Evolutionary conservation across 2,113 vertebrate species (phyloP), one percentile per base, ranked within the genome.

Genomic region (Serranochromis macrocephalus): DNA sequence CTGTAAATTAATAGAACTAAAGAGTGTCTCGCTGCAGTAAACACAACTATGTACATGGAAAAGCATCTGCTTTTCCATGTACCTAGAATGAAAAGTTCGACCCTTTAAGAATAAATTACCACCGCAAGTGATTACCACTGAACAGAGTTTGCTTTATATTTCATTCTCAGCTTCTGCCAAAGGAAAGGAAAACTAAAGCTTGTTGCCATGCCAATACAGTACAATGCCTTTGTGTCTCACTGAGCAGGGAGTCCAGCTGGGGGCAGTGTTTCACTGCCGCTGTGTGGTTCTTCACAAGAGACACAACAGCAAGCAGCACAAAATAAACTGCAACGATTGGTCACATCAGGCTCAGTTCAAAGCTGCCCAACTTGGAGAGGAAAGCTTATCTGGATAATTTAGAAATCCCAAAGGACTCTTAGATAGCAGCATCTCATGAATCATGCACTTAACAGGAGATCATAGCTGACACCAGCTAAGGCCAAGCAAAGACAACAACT

Each of bases 221-320:
- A n/a, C 31, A 57, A 19, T 40, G 55, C 4, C 63, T 66, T 5
- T 9, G 6, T 78, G 61, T 42, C 26, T 83, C 36, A 88, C 86
- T 63, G 5, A 5, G 13, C 3, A 2, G 3, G 14, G 51, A 3
- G 38, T 79, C 94, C 96, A 96, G 83, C 26, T 16, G 95, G 89
- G 92, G 96, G 95, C 95, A 95, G 92, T 94, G 84, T 94, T 92
- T 91, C 75, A 57, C 88, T 78, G 47, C 78, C 14, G 7, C 84
- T 47, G 33, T 6, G 45, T 57, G 45, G 45, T 51, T 31, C 73
- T 78, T 9, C 14, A 31, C 45, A 63, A 31, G 33, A 68, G 45
- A 24, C 81, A 58, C 29, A 45, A 19, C 78, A 86, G n/a, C 31
- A 53, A 53, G 80, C 78, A 83, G 29, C 80, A 68, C 73, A 21